phyloP scores from a whole-genome alignment of 1,140 invertebrate genomes.

The Drosophila prosaltans region DNA sequence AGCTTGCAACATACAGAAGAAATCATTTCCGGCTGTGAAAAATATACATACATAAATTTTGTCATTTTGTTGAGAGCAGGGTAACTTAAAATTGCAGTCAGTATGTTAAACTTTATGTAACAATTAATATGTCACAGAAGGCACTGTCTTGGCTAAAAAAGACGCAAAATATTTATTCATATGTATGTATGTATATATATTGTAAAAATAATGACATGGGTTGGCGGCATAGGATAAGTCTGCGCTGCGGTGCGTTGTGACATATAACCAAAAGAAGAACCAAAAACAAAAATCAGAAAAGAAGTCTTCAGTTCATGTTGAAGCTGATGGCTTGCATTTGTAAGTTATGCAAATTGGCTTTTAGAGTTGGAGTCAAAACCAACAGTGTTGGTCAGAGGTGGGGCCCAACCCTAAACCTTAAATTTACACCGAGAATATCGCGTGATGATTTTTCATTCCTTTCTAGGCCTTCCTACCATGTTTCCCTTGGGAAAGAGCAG shows the following conservation, averaged over 20 bases:
- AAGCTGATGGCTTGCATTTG: conserved; percentile 6
- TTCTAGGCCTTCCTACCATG: not conserved
- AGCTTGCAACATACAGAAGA: too few relatives aligned
- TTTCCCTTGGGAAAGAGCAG: not conserved
- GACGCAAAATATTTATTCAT: not conserved
- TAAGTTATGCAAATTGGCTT: conserved; percentile 6
- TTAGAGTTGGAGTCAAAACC: not conserved
- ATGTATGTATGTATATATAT: not conserved
- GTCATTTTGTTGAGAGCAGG: not conserved
- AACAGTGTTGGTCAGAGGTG: not conserved
- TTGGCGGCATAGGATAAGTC: not conserved
- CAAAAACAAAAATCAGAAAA: conserved; percentile 1
- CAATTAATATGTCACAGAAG: conserved; percentile 3
- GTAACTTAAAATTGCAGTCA: not conserved
- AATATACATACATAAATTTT: not conserved
- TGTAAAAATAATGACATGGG: conserved; percentile 4
- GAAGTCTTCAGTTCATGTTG: not conserved
- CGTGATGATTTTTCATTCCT: not conserved
- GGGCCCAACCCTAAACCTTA: not conserved
- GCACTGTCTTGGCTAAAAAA: not conserved
- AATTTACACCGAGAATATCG: not conserved
- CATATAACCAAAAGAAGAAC: not conserved
- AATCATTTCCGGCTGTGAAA: not conserved
- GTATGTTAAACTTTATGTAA: not conserved
- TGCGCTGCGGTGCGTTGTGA: not conserved